Percentiles rank a stretch among this genome's conserved stretches.
These are phyloP conservation scores for Corythornis cristatus DNA, from an alignment of 2,113 vertebrate species.

Conservation along the genomic window DNA sequence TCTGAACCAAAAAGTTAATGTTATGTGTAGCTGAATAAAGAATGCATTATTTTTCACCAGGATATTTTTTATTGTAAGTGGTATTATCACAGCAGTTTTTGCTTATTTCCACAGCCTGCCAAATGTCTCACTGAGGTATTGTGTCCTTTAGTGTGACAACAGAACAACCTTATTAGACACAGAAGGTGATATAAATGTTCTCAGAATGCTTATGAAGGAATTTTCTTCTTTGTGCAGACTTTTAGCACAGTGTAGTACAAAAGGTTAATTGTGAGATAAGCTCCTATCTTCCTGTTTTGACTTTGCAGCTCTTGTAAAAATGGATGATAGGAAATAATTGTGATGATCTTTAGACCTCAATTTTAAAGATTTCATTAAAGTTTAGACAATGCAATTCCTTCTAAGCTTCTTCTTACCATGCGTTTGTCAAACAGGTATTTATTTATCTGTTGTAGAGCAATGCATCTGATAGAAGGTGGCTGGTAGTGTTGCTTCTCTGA, in stretches of 20 bases:
- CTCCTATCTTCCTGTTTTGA: slow-evolving; percentile 16
- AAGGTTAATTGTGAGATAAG: slow-evolving; percentile 62
- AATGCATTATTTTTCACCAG: background rate
- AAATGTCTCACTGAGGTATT: background rate
- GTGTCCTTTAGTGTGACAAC: background rate
- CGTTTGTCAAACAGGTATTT: slow-evolving; percentile 21
- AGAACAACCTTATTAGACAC: background rate
- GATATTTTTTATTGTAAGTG: background rate
- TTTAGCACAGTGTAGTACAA: background rate
- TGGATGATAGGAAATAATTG: slow-evolving; percentile 31
- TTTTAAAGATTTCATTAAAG: slow-evolving; percentile 56
- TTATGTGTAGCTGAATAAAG: background rate
- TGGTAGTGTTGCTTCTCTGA: background rate
- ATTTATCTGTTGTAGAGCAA: background rate
- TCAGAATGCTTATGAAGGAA: background rate
- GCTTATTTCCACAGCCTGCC: background rate
- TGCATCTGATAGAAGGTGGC: background rate
- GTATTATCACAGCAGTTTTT: background rate
- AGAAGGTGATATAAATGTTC: background rate
- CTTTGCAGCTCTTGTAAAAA: background rate
- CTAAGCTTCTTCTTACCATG: background rate
- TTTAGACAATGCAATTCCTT: slow-evolving; percentile 27
- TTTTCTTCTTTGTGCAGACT: background rate
- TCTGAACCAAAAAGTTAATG: background rate
- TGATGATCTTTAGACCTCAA: slow-evolving; percentile 54